Conservation (phyloP, 2,113 vertebrate species). For the Aepyceros melampus region DNA sequence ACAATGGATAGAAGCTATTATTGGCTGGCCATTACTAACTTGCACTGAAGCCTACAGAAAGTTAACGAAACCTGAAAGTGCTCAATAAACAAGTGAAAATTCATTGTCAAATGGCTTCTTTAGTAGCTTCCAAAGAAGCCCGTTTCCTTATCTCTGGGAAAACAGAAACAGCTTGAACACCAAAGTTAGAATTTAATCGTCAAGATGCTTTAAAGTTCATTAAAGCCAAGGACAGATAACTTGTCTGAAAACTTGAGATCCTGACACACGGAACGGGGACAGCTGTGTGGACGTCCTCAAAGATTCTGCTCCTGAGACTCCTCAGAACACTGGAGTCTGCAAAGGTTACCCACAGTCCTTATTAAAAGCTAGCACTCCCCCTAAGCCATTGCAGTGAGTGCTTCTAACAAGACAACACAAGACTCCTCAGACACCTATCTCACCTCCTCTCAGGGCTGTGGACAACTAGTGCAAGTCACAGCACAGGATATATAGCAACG, state of each 20-base stretch:
- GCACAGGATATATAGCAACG: background rate
- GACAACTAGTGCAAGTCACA: background rate
- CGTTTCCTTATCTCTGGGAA: background rate
- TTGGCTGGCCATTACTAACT: background rate
- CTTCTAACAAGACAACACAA: background rate
- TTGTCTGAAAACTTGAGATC: background rate
- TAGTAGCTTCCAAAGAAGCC: background rate
- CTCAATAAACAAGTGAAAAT: background rate
- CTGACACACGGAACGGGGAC: background rate
- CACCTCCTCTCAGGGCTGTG: background rate
- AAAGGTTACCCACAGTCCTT: background rate
- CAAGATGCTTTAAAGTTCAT: background rate
- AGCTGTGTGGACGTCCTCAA: background rate
- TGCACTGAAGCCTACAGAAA: background rate
- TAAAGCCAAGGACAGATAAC: background rate
- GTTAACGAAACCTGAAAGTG: background rate
- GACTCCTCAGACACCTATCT: background rate
- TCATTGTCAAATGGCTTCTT: background rate
- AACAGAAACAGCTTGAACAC: background rate
- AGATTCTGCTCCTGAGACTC: background rate
- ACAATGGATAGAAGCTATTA: background rate
- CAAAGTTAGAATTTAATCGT: background rate
- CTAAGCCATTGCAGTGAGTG: background rate
- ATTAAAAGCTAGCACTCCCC: background rate
- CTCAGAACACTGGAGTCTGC: background rate